Conservation (phyloP, 2,888 invertebrate species). For the Mechanitis mazaeus region DNA sequence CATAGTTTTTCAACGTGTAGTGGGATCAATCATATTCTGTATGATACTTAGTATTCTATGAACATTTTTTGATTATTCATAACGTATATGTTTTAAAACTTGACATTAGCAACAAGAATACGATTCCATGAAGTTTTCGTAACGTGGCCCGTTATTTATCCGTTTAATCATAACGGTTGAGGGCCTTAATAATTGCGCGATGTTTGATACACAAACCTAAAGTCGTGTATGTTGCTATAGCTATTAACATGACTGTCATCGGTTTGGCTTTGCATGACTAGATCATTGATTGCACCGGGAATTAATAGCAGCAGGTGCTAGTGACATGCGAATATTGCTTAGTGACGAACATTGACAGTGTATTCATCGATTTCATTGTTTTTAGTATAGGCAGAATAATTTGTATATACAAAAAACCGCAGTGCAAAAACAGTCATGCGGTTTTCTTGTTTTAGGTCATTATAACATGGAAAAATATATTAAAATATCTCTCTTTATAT, state of each 20-base stretch:
- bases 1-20: too few species aligned
- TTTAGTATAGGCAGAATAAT: background rate
- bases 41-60: too few species aligned
- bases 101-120: too few species aligned
- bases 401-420: background rate
- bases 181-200: conserved; percentile 14
- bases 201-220: background rate
- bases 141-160: too few species aligned
- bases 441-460: conserved; percentile 3
- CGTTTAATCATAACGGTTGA: too few species aligned
- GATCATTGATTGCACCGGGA: conserved; percentile 15
- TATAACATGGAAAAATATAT: background rate
- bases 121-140: too few species aligned
- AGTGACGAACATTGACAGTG: conserved; percentile 2
- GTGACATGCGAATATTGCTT: conserved; percentile 12
- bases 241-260: conserved; percentile 8
- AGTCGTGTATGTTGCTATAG: background rate
- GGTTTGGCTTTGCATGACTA: conserved; percentile 11
- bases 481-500: background rate
- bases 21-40: too few species aligned
- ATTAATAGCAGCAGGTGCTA: conserved; percentile 11
- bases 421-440: background rate
- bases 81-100: too few species aligned
- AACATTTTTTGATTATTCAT: too few species aligned
- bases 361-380: background rate